phyloP scores from a whole-genome alignment of 2,888 invertebrate species.

The Ectemnius lituratus region DNA sequence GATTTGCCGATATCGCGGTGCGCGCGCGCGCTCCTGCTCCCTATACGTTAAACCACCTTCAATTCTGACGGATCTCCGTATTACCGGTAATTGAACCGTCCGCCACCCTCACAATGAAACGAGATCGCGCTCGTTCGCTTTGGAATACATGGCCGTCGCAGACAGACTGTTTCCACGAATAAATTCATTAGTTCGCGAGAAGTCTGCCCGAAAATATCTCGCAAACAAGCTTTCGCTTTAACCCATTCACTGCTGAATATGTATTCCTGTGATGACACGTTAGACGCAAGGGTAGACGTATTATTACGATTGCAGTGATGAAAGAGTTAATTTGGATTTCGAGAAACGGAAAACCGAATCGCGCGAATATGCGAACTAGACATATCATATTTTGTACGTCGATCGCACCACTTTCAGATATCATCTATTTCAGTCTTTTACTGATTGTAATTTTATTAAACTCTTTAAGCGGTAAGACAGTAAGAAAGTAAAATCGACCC shows the following conservation, averaged over 20 bases:
- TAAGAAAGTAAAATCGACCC: too few species aligned
- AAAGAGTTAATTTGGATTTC: too few species aligned
- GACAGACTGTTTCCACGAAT: neutral
- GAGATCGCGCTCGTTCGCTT: constrained; percentile 18
- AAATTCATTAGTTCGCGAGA: neutral
- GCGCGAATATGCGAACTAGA: too few species aligned
- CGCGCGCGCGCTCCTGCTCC: constrained; percentile 27
- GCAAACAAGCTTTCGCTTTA: neutral
- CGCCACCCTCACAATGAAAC: constrained; percentile 28
- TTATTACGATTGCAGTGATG: too few species aligned
- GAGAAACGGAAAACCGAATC: too few species aligned
- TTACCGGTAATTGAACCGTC: constrained; percentile 53
- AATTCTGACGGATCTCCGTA: constrained; percentile 36
- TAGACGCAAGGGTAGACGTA: too few species aligned
- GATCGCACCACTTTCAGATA: too few species aligned
- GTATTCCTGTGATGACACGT: too few species aligned
- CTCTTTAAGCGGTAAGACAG: too few species aligned
- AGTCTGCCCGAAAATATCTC: neutral
- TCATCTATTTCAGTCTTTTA: too few species aligned
- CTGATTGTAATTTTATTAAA: too few species aligned
- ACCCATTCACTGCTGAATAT: neutral
- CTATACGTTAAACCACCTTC: constrained; percentile 40
- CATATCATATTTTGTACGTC: too few species aligned
- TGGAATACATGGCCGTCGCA: neutral
- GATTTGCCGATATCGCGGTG: constrained; percentile 43